Percentiles rank a stretch among this genome's conserved stretches.
These are phyloP conservation scores for Beris chalybata DNA, from an alignment of 2,888 invertebrate species.

Conservation along the genomic window DNA sequence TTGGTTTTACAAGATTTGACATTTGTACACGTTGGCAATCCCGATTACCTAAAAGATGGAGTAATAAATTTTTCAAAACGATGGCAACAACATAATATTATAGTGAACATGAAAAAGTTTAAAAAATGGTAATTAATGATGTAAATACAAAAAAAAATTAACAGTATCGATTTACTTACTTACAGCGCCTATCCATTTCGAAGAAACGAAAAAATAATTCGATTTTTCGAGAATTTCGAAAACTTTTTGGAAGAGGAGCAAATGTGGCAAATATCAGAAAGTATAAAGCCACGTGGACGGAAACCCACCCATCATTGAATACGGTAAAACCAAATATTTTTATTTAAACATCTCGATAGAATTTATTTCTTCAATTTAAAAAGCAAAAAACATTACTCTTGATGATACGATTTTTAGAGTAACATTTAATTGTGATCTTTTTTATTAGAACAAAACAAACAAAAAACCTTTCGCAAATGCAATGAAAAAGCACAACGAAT, in stretches of 20 bases:
- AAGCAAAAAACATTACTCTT: neutral
- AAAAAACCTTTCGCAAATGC: slow-evolving; percentile 11
- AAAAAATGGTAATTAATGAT: slow-evolving; percentile 79
- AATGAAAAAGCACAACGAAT: slow-evolving; percentile 19
- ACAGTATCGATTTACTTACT: slow-evolving; percentile 38
- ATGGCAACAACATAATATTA: slow-evolving; percentile 98
- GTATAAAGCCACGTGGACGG: slow-evolving; percentile 77
- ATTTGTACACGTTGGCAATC: slow-evolving; percentile 97
- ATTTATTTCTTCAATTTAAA: neutral
- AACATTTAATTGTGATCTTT: slow-evolving; percentile 6
- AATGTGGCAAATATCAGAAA: slow-evolving; percentile 98
- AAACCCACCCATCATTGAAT: slow-evolving; percentile 50
- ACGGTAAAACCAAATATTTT: neutral
- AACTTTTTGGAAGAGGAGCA: slow-evolving; percentile 95
- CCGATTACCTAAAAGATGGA: slow-evolving; percentile 82
- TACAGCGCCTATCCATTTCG: slow-evolving; percentile 88
- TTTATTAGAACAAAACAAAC: neutral
- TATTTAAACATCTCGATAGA: too few relatives aligned
- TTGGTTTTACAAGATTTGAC: slow-evolving; percentile 98
- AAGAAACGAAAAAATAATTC: slow-evolving; percentile 89
- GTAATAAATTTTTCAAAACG: slow-evolving; percentile 94
- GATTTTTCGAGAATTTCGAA: slow-evolving; percentile 96
- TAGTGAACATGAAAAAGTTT: slow-evolving; percentile 97
- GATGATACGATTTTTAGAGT: neutral
- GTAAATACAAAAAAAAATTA: slow-evolving; percentile 5